phyloP scores from a whole-genome alignment of 2,888 invertebrate species.

The Alviniconcha strummeri region DNA sequence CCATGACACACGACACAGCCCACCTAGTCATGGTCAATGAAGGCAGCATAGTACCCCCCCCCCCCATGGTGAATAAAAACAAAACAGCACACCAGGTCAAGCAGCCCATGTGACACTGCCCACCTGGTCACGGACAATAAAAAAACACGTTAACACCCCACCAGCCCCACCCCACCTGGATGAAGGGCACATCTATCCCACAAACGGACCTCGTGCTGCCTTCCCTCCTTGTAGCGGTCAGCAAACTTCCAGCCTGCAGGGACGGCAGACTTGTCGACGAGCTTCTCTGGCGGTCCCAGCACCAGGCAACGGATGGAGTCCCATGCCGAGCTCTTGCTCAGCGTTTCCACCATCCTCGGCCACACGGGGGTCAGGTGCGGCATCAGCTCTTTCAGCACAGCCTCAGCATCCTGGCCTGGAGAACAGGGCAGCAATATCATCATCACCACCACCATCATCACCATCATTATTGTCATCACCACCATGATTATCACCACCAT shows the following conservation, averaged over 20 bases:
- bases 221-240: not conserved
- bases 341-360: not conserved
- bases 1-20: constrained; percentile 20
- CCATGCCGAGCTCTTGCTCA: constrained; percentile 4
- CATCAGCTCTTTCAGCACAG: not conserved
- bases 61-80: too few species aligned
- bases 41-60: too few species aligned
- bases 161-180: too few species aligned
- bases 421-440: too few species aligned
- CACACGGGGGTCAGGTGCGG: not conserved
- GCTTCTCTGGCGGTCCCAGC: not conserved
- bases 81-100: too few species aligned
- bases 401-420: too few species aligned
- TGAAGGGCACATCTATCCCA: too few species aligned
- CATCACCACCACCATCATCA: too few species aligned
- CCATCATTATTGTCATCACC: too few species aligned
- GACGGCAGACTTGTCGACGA: not conserved
- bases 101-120: too few species aligned
- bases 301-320: not conserved
- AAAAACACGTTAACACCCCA: too few species aligned
- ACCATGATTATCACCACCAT: not conserved
- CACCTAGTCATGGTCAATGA: not conserved
- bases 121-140: too few species aligned
- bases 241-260: constrained; percentile 19
- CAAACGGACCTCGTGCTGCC: not conserved